Base-by-base conservation (phyloP, 2,888 invertebrate species). In the Protula sp. region DNA sequence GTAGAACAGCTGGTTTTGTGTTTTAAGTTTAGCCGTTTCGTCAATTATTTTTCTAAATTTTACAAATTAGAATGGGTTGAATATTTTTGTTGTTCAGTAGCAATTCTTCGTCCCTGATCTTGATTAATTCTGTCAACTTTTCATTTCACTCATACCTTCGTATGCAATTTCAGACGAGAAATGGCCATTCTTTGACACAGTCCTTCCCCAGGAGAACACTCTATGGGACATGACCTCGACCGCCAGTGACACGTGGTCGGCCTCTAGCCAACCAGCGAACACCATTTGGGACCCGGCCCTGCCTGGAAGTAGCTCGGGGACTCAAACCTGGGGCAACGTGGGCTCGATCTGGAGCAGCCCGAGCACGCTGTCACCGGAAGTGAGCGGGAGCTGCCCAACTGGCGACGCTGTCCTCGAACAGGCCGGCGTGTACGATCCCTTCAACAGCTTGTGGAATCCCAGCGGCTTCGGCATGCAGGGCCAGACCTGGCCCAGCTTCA, bases 141-240 rank as follows among this genome's bases (percentile, higher is more conserved):
- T n/a, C n/a, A n/a, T n/a, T 27, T 22, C 14, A 57, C 2, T 29
- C 9, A 2, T 1, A 3, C 22, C n/a, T 24, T 58, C 29, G 19
- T n/a, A 3, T 26, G 24, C 30, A n/a, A 24, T 58, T 19, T 22
- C 38, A 57, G 57, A 47, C 38, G 63, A 57, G 47, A 76, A 76
- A 48, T 79, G 79, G 79, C 78, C 79, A 28, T 78, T 78, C 4
- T 78, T 79, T 71, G 74, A 72, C 59, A 70, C 72, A n/a, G 72
- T 73, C 4, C 64, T 72, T 2, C 68, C 74, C 4, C 67, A 69
- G 2, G 47, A 31, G 29, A 75, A 76, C 57, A 76, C 74, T 61
- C 63, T 79, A 54, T 79, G 79, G 79, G 78, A 79, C 62, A 62
- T 64, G 0, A 70, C 74, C 3, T 50, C 73, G 31, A 69, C 69